Conservation (phyloP, 1,140 invertebrate species). For the Nasonia longicornis region DNA sequence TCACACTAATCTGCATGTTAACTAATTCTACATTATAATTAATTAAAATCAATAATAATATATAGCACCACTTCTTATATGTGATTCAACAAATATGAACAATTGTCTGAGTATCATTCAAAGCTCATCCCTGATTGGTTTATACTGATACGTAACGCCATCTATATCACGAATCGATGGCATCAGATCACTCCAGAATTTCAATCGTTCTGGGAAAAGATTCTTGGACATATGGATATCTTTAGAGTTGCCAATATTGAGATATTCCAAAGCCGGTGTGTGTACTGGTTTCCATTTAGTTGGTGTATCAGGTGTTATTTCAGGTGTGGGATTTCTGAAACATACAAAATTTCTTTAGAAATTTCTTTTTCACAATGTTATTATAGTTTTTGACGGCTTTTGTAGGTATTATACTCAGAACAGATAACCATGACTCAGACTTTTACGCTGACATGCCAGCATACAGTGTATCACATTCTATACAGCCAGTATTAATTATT, state of each 20-base stretch:
- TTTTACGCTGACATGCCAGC: too few relatives aligned
- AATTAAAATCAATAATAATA: too few relatives aligned
- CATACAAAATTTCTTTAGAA: too few relatives aligned
- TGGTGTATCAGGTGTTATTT: conserved; percentile 56
- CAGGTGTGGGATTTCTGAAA: conserved; percentile 69
- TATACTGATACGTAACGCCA: neutral
- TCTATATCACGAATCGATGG: conserved; percentile 45
- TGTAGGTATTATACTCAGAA: too few relatives aligned
- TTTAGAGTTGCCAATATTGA: conserved; percentile 61
- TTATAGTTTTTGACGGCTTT: too few relatives aligned
- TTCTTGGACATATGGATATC: conserved; percentile 61
- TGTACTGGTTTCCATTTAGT: conserved; percentile 69
- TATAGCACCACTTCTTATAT: neutral
- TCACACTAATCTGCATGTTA: too few relatives aligned
- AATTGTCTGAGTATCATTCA: neutral
- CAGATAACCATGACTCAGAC: too few relatives aligned
- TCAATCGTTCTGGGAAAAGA: conserved; percentile 60
- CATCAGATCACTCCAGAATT: conserved; percentile 65
- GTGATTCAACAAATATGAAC: neutral
- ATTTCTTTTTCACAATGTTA: too few relatives aligned
- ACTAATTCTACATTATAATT: too few relatives aligned
- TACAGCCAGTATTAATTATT: too few relatives aligned
- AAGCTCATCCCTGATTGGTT: conserved; percentile 34
- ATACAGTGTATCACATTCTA: too few relatives aligned
- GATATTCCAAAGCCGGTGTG: conserved; percentile 65